Evolutionary conservation across 2,797 vertebrate species (phyloP).

Genomic region (Manis crassicaudata): DNA sequence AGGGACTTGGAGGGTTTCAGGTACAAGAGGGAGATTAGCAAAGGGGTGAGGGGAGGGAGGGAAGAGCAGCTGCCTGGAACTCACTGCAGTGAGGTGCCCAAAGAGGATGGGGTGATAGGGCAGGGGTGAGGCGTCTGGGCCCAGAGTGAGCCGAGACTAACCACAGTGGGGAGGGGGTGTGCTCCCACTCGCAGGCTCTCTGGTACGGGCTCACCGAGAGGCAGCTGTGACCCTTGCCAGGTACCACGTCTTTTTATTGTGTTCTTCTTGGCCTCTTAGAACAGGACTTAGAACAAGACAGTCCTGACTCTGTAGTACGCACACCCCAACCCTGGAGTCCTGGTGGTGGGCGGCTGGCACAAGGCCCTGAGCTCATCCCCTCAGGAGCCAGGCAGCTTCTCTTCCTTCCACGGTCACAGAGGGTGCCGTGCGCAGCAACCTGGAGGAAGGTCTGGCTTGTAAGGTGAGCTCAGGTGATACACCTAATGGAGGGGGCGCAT

Average conservation of each 20-base stretch:
- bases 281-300: not conserved
- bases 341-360: not conserved
- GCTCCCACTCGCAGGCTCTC: not conserved
- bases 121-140: constrained; percentile 48
- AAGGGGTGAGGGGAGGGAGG: not conserved
- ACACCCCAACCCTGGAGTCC: not conserved
- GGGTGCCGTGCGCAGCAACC: not conserved
- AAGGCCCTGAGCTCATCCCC: not conserved
- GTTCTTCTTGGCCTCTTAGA: constrained; percentile 9
- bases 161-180: not conserved
- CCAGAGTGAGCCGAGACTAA: constrained; percentile 31
- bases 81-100: constrained; percentile 3
- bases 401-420: constrained; percentile 34
- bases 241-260: constrained; percentile 19
- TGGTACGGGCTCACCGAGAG: not conserved
- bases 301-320: not conserved
- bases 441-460: not conserved
- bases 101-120: constrained; percentile 28
- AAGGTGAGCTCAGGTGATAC: not conserved
- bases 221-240: constrained; percentile 40
- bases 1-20: not conserved
- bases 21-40: not conserved
- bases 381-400: not conserved
- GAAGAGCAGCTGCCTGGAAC: not conserved
- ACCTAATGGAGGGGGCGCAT: not conserved